A percentile compares a stretch with the other conserved stretches of the same genome.
Conservation (phyloP, 2,888 invertebrate genomes). For the Malthinus seriepunctatus region DNA sequence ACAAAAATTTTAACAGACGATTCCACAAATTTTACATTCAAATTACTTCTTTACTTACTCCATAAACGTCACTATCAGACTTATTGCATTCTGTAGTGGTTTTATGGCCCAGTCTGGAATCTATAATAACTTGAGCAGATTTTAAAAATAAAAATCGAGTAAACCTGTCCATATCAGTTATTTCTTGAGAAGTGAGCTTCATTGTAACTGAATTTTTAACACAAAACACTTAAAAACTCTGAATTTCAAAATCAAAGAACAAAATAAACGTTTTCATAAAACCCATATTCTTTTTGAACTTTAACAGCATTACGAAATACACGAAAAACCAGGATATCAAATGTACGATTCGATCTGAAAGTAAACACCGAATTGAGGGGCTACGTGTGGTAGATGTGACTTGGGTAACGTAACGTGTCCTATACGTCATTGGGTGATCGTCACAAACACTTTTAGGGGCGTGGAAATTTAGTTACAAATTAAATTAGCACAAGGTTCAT, state of each 20-base stretch:
- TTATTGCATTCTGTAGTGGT: slow-evolving; percentile 77
- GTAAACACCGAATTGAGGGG: too few relatives aligned
- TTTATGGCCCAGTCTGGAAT: slow-evolving; percentile 87
- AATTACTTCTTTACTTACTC: slow-evolving; percentile 61
- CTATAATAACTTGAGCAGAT: slow-evolving; percentile 89
- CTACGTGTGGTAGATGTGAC: too few relatives aligned
- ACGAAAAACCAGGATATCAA: too few relatives aligned
- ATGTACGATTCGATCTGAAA: too few relatives aligned
- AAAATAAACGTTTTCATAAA: too few relatives aligned
- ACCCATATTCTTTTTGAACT: too few relatives aligned
- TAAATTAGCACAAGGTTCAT: neutral
- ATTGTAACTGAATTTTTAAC: slow-evolving; percentile 39
- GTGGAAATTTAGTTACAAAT: neutral
- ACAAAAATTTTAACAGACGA: slow-evolving; percentile 38
- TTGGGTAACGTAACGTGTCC: neutral
- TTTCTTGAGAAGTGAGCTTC: slow-evolving; percentile 62
- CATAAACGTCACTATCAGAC: slow-evolving; percentile 80
- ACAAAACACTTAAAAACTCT: neutral
- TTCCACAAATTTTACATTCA: neutral
- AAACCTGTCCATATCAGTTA: slow-evolving; percentile 85
- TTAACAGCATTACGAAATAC: too few relatives aligned
- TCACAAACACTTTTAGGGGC: too few relatives aligned
- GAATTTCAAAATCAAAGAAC: too few relatives aligned
- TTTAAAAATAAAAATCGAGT: slow-evolving; percentile 86
- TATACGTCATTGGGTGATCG: neutral